A percentile compares a stretch with the other conserved stretches of the same genome.
phyloP scores from a whole-genome alignment of 2,797 vertebrate genomes.

The Channa striata region DNA sequence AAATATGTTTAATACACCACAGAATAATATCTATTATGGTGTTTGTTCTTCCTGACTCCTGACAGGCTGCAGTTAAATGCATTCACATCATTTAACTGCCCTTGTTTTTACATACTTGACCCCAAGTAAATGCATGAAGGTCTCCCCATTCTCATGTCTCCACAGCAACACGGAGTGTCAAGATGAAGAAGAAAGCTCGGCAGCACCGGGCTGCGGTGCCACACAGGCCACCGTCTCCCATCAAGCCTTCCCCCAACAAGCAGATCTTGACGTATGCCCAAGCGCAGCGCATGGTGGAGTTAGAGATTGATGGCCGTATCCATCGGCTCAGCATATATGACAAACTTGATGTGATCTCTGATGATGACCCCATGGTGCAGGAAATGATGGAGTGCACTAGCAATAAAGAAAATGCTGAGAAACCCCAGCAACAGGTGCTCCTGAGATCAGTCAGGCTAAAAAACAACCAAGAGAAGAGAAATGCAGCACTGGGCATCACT shows the following conservation, averaged over 20 bases:
- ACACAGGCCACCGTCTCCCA: slow-evolving; percentile 91
- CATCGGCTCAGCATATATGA: slow-evolving; percentile 97
- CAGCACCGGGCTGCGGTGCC: slow-evolving; percentile 89
- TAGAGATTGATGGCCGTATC: slow-evolving; percentile 94
- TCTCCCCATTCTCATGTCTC: slow-evolving; percentile 4
- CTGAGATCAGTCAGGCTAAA: slow-evolving; percentile 90
- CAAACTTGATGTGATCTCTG: slow-evolving; percentile 91
- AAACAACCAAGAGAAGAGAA: slow-evolving; percentile 92
- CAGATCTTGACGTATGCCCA: slow-evolving; percentile 98
- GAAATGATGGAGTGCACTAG: slow-evolving; percentile 97
- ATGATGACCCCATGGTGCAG: slow-evolving; percentile 93
- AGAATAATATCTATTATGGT: not conserved
- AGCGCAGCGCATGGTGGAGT: slow-evolving; percentile 98
- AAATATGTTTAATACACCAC: not conserved
- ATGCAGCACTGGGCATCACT: slow-evolving; percentile 77
- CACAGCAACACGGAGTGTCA: slow-evolving; percentile 80
- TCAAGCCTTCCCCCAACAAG: slow-evolving; percentile 94
- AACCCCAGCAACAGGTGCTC: slow-evolving; percentile 87
- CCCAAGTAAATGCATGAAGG: not conserved
- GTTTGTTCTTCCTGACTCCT: not conserved
- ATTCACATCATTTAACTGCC: not conserved
- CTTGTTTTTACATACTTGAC: not conserved
- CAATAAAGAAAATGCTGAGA: slow-evolving; percentile 97
- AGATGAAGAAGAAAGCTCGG: slow-evolving; percentile 97
- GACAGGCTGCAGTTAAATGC: not conserved